Evolutionary conservation across 2,797 vertebrate genomes (phyloP).

Genomic region (Melanotaenia trifasciata): DNA sequence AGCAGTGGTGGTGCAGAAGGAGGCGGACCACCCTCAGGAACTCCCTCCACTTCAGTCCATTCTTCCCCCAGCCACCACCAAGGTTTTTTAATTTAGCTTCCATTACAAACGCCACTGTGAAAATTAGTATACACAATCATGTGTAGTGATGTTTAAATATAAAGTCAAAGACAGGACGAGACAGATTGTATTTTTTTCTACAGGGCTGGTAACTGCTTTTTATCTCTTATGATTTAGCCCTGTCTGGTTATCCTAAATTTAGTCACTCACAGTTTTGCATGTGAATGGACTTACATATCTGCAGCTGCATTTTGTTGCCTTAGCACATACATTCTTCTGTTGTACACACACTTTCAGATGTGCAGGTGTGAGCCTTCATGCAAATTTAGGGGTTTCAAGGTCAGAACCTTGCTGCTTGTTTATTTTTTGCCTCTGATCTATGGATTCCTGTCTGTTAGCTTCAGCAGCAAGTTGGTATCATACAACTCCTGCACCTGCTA

Average conservation of each 20-base stretch:
- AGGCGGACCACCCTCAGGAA: constrained; percentile 67
- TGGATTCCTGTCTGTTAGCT: background rate
- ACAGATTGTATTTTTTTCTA: background rate
- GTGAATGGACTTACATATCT: constrained; percentile 6
- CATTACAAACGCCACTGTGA: too few species aligned
- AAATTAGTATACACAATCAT: background rate
- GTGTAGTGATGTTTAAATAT: background rate
- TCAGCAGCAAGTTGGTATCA: background rate
- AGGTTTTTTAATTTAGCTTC: constrained; percentile 40
- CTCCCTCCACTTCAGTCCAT: constrained; percentile 77
- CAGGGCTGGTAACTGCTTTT: background rate
- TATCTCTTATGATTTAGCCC: constrained; percentile 13
- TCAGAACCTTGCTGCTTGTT: constrained; percentile 6
- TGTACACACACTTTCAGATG: constrained; percentile 1
- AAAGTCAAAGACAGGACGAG: background rate
- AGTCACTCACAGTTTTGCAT: background rate
- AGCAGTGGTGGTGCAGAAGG: constrained; percentile 53
- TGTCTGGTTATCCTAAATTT: background rate
- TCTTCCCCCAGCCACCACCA: constrained; percentile 80
- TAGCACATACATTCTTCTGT: background rate
- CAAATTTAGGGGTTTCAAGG: constrained; percentile 48
- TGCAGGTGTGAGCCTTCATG: constrained; percentile 41
- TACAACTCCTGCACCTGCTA: background rate
- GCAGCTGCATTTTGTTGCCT: constrained; percentile 38
- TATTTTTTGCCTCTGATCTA: background rate